Evolutionary conservation across 2,888 invertebrate species (phyloP).

Genomic region (Sturmia bella): DNA sequence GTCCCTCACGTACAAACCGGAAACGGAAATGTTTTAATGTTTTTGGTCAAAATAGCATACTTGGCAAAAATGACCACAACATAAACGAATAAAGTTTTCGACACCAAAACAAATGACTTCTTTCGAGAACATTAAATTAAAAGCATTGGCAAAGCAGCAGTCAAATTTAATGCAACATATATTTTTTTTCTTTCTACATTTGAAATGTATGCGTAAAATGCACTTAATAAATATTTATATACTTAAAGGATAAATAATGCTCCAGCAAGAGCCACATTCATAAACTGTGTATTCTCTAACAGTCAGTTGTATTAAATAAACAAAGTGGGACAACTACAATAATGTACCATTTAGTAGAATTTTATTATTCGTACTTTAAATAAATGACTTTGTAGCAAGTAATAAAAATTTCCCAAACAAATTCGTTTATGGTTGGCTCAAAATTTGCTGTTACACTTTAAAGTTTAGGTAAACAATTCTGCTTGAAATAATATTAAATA

Average conservation of each 20-base stretch:
- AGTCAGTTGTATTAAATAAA: conserved; percentile 8
- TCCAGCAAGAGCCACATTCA: neutral
- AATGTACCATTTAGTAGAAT: neutral
- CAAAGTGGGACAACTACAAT: neutral
- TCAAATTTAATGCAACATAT: conserved; percentile 21
- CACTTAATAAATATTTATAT: conserved; percentile 31
- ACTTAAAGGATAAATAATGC: conserved; percentile 12
- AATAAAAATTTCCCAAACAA: too few species aligned
- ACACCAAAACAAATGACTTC: conserved; percentile 58
- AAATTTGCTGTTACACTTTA: too few species aligned
- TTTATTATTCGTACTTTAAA: neutral
- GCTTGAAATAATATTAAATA: too few species aligned
- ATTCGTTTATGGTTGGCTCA: too few species aligned
- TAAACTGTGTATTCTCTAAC: conserved; percentile 27
- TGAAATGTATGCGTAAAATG: conserved; percentile 32
- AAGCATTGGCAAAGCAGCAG: conserved; percentile 13
- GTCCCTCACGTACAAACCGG: neutral
- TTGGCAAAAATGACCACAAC: conserved; percentile 52
- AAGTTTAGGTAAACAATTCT: too few species aligned
- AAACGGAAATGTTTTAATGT: conserved; percentile 51
- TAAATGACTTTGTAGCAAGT: neutral
- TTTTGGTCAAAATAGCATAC: conserved; percentile 41
- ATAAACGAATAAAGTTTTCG: conserved; percentile 44
- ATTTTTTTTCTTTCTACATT: conserved; percentile 5
- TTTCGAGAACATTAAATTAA: conserved; percentile 32